Conservation (phyloP, 2,113 vertebrate species). For the Carassius carassius region DNA sequence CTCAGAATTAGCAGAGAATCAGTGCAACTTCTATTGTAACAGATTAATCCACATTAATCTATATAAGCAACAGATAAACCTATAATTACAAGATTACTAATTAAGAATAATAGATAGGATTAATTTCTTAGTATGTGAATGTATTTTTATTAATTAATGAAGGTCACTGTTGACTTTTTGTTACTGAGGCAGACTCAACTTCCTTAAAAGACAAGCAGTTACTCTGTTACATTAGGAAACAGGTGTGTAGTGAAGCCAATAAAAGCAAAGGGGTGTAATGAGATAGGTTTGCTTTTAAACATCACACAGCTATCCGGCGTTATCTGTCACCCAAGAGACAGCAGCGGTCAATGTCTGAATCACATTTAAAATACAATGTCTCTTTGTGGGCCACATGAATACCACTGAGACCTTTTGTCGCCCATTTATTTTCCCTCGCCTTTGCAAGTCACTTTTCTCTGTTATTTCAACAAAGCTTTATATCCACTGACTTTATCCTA, state of each 20-base stretch:
- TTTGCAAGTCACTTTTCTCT: slow-evolving; percentile 1
- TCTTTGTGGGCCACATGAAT: slow-evolving; percentile 19
- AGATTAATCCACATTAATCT: neutral
- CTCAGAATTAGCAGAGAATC: neutral
- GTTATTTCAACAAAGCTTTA: neutral
- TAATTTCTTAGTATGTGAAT: no score
- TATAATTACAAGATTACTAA: neutral
- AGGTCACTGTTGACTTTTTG: neutral
- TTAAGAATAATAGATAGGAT: neutral
- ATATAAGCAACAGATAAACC: neutral
- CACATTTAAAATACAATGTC: slow-evolving; percentile 37
- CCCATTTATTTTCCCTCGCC: neutral
- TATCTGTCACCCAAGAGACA: slow-evolving; percentile 24
- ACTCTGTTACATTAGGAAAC: neutral
- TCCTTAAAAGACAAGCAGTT: neutral
- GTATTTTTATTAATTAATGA: neutral
- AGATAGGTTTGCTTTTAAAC: slow-evolving; percentile 3
- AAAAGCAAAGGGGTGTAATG: neutral
- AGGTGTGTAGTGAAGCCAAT: slow-evolving; percentile 28
- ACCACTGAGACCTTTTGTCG: slow-evolving; percentile 3
- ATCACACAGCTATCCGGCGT: neutral
- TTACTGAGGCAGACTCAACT: neutral
- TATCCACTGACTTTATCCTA: neutral
- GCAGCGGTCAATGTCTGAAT: neutral
- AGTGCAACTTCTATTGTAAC: neutral